Evolutionary conservation across 1,140 invertebrate genomes (phyloP), one percentile per base, ranked within the genome.

Genomic region (Drosophila tropicalis): DNA sequence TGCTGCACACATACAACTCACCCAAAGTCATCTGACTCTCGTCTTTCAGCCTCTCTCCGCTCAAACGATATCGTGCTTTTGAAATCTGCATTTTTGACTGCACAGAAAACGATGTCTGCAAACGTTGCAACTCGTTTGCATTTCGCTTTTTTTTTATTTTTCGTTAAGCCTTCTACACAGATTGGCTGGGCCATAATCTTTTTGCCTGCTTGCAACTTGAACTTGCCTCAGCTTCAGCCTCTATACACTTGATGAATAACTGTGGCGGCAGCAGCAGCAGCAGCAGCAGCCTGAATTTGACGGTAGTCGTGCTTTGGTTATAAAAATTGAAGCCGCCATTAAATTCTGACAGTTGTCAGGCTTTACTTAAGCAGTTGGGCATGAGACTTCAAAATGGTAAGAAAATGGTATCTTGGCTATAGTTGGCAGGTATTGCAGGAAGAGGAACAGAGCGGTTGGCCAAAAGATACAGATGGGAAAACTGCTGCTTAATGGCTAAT

Each of bases 301-400:
- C 84, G 84, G 84, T 89, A 89, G 84, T 89, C 84, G 84, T 89
- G 84, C 85, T 84, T 89, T 73, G 85, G 84, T 89, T 89, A 84
- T 89, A 89, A 89, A 87, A 90, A 89, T 89, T 87, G 84, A 89
- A 89, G 84, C 81, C 84, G 84, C 84, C 84, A 89, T 89, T 89
- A 90, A 89, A 85, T 90, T 89, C 84, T 90, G 84, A 89, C 84
- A 89, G 84, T 89, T 89, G 84, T 89, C 84, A 87, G 83, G 79
- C 81, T 77, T 55, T 39, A 40, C 40, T 47, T 40, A 32, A 60
- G 62, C 60, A 67, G 64, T 76, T 81, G 84, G 77, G 81, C 69
- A 83, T 77, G 67, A 76, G 55, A 60, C 51, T 61, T 63, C 36
- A 51, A 51, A 51, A 51, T 51, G 44, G 44, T 17, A 9, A 51